These are phyloP conservation scores for Clarias platycephalus DNA, from an alignment of 2,797 vertebrate genomes.

Conservation along the genomic window DNA sequence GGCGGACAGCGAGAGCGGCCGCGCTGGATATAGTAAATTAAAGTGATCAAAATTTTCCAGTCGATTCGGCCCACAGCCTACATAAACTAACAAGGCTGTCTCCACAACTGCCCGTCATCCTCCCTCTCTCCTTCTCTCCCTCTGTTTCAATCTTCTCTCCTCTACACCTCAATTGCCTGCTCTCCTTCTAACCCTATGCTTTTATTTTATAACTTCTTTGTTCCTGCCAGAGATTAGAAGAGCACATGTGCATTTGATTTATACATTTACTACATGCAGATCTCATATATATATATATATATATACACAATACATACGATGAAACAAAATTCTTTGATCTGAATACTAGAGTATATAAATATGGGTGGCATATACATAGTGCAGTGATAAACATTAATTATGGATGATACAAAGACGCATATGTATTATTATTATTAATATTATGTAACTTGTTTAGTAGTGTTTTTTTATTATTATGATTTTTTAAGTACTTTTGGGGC, in stretches of 20 bases:
- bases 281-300: background rate
- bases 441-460: background rate
- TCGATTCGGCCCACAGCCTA: conserved; percentile 86
- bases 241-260: background rate
- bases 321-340: too few species aligned
- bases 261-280: background rate
- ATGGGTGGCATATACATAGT: too few species aligned
- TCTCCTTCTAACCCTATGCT: conserved; percentile 21
- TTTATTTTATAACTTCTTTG: conserved; percentile 38
- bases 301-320: too few species aligned
- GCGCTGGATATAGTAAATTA: conserved; percentile 97
- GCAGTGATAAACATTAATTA: too few species aligned
- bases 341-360: too few species aligned
- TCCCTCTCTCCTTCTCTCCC: conserved; percentile 42
- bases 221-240: background rate
- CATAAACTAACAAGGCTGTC: conserved; percentile 95
- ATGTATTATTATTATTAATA: too few species aligned
- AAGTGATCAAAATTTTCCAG: conserved; percentile 99
- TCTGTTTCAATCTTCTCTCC: conserved; percentile 47
- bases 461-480: background rate
- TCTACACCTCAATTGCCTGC: conserved; percentile 43
- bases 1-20: conserved; percentile 83
- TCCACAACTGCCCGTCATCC: conserved; percentile 83
- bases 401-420: too few species aligned
- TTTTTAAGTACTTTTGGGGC: too few species aligned